Conservation (phyloP, 1,140 invertebrate species). For the Cheumatopsyche charites region DNA sequence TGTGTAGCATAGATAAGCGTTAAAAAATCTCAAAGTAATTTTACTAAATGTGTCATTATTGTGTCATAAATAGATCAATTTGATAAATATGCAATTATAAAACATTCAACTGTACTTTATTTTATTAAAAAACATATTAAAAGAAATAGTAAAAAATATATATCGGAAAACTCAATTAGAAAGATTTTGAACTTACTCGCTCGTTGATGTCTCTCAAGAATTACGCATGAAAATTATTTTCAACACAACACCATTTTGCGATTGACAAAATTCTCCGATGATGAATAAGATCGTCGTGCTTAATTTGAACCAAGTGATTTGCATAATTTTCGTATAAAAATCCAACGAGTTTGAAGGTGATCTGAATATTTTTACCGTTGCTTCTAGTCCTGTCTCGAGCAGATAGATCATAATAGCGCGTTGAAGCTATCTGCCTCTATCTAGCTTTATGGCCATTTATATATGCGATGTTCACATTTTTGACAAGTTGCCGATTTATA, state of each 20-base stretch:
- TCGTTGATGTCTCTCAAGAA: background rate
- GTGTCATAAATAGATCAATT: too few relatives aligned
- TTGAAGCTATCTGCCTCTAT: background rate
- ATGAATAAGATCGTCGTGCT: conserved; percentile 30
- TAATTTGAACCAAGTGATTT: conserved; percentile 21
- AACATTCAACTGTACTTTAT: too few relatives aligned
- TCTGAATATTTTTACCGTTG: conserved; percentile 24
- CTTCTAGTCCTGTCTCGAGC: conserved; percentile 1
- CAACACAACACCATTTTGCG: background rate
- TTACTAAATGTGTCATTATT: too few relatives aligned
- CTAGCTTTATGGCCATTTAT: conserved; percentile 3
- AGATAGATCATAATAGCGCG: background rate
- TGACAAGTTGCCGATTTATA: conserved; percentile 8
- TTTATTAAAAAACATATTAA: too few relatives aligned
- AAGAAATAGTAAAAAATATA: too few relatives aligned
- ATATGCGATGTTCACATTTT: background rate
- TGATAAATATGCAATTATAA: too few relatives aligned
- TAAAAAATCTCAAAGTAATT: too few relatives aligned
- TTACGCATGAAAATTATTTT: background rate
- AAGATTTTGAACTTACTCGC: background rate
- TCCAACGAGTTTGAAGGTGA: conserved; percentile 1
- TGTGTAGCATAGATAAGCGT: too few relatives aligned
- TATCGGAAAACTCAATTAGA: background rate
- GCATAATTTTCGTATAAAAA: conserved; percentile 35
- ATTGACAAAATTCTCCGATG: conserved; percentile 13